Evolutionary conservation across 2,797 vertebrate genomes (phyloP).

Genomic region (Sarcophilus harrisii): DNA sequence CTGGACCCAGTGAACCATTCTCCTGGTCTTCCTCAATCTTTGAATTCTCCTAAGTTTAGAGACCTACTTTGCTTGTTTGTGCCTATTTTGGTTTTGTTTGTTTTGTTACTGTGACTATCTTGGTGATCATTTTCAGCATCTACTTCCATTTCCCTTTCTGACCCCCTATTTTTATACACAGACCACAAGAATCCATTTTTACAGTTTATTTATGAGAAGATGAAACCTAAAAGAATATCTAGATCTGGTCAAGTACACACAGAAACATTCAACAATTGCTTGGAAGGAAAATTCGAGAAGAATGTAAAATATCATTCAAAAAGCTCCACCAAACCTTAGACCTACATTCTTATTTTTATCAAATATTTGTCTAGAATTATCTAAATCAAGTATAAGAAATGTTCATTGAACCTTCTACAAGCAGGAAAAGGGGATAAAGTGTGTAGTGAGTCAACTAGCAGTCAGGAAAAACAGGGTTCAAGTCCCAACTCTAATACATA

Average conservation of each 20-base stretch:
- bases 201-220: background rate
- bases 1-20: background rate
- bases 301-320: background rate
- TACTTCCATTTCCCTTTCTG: background rate
- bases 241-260: background rate
- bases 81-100: background rate
- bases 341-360: background rate
- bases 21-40: background rate
- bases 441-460: background rate
- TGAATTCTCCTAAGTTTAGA: background rate
- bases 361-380: background rate
- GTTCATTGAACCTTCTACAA: background rate
- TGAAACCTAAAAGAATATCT: background rate
- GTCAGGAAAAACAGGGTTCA: background rate
- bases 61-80: background rate
- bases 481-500: background rate
- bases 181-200: background rate
- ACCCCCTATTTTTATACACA: background rate
- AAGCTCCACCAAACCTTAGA: background rate
- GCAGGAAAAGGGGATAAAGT: background rate
- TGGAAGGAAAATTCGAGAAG: background rate
- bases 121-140: background rate
- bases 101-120: background rate
- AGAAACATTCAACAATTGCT: background rate
- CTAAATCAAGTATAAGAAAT: background rate